phyloP scores from a whole-genome alignment of 2,113 vertebrate species.

The Nibea albiflora region DNA sequence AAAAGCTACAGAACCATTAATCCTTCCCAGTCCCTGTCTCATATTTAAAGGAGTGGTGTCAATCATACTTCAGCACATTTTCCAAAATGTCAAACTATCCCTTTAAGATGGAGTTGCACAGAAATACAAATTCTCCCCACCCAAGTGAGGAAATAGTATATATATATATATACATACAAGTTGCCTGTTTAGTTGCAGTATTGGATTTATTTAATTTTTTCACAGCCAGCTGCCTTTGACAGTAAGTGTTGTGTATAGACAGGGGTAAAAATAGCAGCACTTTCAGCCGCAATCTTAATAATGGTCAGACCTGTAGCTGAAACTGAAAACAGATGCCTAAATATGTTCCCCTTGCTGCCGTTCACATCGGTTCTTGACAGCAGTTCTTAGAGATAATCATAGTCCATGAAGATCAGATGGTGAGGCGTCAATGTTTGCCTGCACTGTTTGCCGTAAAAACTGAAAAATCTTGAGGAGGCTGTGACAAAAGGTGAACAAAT shows the following conservation, averaged over 20 bases:
- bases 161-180: background rate
- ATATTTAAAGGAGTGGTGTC: background rate
- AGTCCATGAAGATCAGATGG: conserved; percentile 20
- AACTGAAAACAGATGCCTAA: conserved; percentile 35
- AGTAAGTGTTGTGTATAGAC: conserved; percentile 26
- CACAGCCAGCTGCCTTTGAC: conserved; percentile 35
- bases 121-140: background rate
- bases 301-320: conserved; percentile 18
- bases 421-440: conserved; percentile 14
- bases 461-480: conserved; percentile 2
- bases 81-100: background rate
- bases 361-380: conserved; percentile 44
- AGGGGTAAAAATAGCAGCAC: conserved; percentile 34
- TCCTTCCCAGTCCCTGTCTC: background rate
- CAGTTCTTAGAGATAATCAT: conserved; percentile 42
- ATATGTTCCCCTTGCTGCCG: conserved; percentile 30
- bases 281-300: conserved; percentile 25
- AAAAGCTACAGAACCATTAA: too few species aligned
- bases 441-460: conserved; percentile 6
- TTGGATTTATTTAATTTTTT: background rate
- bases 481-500: background rate
- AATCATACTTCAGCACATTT: background rate
- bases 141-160: background rate
- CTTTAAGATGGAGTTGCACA: background rate
- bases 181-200: conserved; percentile 3